Evolutionary conservation across 2,797 vertebrate genomes (phyloP), one percentile per base, ranked within the genome.

Genomic region (Gymnocypris eckloni): DNA sequence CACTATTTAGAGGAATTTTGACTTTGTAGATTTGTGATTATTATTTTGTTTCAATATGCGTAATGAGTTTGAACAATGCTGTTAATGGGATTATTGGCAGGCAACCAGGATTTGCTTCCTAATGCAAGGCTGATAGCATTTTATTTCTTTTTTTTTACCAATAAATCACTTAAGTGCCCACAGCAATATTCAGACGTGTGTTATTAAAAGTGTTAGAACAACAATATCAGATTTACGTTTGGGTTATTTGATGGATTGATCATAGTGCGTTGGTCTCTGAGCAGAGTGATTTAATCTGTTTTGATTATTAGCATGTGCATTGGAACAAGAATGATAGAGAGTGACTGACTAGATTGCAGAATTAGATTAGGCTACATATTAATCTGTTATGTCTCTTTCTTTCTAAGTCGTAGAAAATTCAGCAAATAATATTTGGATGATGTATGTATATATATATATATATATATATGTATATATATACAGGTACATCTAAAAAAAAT

Each of bases 61-160:
- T 95, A 95, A 95, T 94, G 94, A 95, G 93, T 94, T 93, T 93
- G 92, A 95, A 95, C 94, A 95, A 95, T 94, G 95, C 92, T 90
- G 93, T 94, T 95, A 95, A 96, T 95, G 94, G 94, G 86, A 92
- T 94, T 95, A 95, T 95, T 96, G 95, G 95, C 95, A 86, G 82
- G 87, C 92, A 90, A 95, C 94, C 95, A 95, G 93, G 84, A 92
- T 86, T 56, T 76, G 50, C 69, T 85, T 86, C 87, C 93, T 92
- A 93, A 92, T 93, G 93, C 93, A 90, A 93, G 94, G 94, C 91
- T 94, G 92, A 95, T 95, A 90, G 94, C 93, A 94, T 92, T 94
- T 95, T 94, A 4, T 3, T 54, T 18, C 7, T 52, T 92, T 77
- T 77, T 77, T 79, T 18, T 3, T 84, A 87, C 93, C 93, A 91